These are phyloP conservation scores for Heliconius sara DNA, from an alignment of 2,888 invertebrate species.

Conservation along the genomic window DNA sequence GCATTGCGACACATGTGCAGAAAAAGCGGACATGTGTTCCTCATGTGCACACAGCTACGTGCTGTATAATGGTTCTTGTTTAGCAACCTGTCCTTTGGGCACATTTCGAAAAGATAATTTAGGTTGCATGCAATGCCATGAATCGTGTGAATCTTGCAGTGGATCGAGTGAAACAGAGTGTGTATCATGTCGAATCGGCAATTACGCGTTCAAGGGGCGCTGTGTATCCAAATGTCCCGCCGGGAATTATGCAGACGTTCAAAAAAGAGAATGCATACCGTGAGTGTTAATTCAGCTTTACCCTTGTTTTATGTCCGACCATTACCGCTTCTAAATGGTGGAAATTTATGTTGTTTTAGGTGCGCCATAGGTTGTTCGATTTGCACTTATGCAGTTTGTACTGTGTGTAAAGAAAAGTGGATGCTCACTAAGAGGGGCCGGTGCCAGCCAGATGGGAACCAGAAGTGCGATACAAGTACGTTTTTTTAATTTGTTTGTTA, in stretches of 20 bases:
- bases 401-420: constrained; percentile 90
- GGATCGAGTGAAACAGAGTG: constrained; percentile 91
- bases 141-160: constrained; percentile 91
- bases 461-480: constrained; percentile 90
- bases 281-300: constrained; percentile 59
- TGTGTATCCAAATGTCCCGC: constrained; percentile 89
- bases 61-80: constrained; percentile 92
- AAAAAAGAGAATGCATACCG: constrained; percentile 90
- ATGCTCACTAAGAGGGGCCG: constrained; percentile 88
- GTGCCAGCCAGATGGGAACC: constrained; percentile 89
- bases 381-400: constrained; percentile 89
- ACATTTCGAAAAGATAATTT: constrained; percentile 95
- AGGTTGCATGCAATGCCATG: constrained; percentile 91
- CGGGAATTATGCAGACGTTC: constrained; percentile 89
- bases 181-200: constrained; percentile 90
- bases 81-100: constrained; percentile 91
- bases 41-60: constrained; percentile 95
- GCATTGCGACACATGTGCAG: constrained; percentile 93
- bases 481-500: constrained; percentile 50
- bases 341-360: constrained; percentile 62
- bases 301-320: constrained; percentile 41
- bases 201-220: constrained; percentile 88
- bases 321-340: constrained; percentile 42
- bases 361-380: constrained; percentile 91
- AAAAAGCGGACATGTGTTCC: constrained; percentile 92